Evolutionary conservation across 2,113 vertebrate species (phyloP).

Genomic region (Geococcyx californianus): DNA sequence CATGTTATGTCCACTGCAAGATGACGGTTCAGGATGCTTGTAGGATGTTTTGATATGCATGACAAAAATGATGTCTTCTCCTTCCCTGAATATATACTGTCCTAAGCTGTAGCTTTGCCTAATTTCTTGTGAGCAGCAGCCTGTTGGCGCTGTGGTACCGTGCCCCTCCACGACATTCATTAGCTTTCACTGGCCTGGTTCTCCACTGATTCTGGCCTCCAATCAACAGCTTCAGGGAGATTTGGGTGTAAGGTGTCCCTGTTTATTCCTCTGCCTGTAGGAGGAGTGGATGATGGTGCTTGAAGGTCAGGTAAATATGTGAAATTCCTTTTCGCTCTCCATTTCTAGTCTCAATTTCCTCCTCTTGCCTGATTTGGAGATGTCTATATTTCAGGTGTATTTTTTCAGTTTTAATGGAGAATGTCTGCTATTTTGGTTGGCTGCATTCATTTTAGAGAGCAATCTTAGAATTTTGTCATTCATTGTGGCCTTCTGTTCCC

Average conservation of each 20-base stretch:
- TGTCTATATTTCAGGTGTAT: neutral
- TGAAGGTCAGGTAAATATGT: neutral
- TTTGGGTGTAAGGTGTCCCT: neutral
- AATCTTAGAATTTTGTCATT: neutral
- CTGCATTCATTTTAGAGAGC: slow-evolving; percentile 1
- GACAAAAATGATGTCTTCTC: neutral
- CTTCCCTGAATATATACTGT: accelerated
- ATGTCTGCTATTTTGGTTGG: neutral
- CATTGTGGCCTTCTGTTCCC: slow-evolving; percentile 56
- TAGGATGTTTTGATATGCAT: neutral
- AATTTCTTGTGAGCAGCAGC: neutral
- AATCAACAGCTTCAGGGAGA: neutral
- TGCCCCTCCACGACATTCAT: neutral
- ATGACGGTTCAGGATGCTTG: neutral
- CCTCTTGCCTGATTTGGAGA: neutral
- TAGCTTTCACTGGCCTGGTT: neutral
- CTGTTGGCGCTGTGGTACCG: neutral
- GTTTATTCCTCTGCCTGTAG: neutral
- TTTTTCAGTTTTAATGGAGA: neutral
- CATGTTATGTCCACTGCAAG: neutral
- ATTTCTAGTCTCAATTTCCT: neutral
- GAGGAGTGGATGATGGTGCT: neutral
- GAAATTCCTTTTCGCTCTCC: neutral
- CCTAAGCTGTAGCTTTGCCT: neutral
- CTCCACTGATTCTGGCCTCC: neutral